Evolutionary conservation across 2,113 vertebrate genomes (phyloP), one percentile per base, ranked within the genome.

Genomic region (Oryzias melastigma): DNA sequence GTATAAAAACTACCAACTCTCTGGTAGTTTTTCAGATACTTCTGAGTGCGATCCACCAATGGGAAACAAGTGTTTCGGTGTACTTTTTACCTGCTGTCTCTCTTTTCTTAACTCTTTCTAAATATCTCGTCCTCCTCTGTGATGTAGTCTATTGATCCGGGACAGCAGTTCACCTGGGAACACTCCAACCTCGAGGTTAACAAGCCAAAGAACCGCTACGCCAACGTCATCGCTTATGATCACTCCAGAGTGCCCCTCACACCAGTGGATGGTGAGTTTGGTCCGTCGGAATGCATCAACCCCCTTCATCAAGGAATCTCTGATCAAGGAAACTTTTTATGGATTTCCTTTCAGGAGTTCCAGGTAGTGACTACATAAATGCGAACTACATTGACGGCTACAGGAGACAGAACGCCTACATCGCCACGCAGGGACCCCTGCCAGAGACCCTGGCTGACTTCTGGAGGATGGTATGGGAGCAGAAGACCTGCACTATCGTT

Each of bases 381-480:
- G 94, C 90, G 60, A 99, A 99, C 89, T 99, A 99, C 84, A 94
- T 98, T 0, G 96, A 99, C 0, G 96, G 97, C 51, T 98, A 98
- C 87, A 93, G 95, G 71, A 98, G 96, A 89, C 97, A 99, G 92
- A 99, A 98, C 0, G 97, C 96, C 66, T 98, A 98, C 91, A 99
- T 99, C 0, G 96, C 95, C 60, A 98, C 97, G 0, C 97, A 98
- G 82, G 97, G 97, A 5, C 95, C 97, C 0, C 91, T 99, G 80
- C 94, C 94, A 0, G 96, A 98, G 87, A 99, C 97, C 1, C 92
- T 97, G 74, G 93, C 93, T 0, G 96, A 99, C 77, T 99, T 99
- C 92, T 99, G 97, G 97, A 93, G 96, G 80, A 95, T 98, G 95
- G 94, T 98, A 71, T 99, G 97, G 97, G 97, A 98, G 22, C 97